Conservation (phyloP, 2,797 vertebrate species). For the Bovichtus variegatus region DNA sequence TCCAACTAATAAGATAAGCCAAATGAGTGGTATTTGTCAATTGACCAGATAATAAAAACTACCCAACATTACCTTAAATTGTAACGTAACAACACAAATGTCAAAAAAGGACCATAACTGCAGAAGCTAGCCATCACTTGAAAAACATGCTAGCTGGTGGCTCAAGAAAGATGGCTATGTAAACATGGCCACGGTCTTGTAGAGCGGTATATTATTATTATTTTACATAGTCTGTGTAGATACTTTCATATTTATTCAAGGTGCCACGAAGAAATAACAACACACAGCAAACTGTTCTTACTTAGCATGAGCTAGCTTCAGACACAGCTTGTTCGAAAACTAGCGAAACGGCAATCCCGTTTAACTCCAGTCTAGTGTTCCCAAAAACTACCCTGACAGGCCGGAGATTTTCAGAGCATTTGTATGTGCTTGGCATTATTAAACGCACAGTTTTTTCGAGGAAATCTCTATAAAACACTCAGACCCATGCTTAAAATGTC, state of each 20-base stretch:
- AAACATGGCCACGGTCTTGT: conserved; percentile 57
- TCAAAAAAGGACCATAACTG: not conserved
- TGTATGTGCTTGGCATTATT: not conserved
- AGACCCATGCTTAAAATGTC: conserved; percentile 22
- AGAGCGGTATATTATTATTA: not conserved
- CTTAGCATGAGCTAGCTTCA: conserved; percentile 45
- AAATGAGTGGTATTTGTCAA: accelerated
- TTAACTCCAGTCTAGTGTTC: conserved; percentile 54
- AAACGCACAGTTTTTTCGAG: not conserved
- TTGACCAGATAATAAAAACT: accelerated
- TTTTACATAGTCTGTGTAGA: accelerated
- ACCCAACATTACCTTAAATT: accelerated
- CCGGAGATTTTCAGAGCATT: not conserved
- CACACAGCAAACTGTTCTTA: not conserved
- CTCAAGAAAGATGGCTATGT: conserved; percentile 64
- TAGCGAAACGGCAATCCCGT: conserved; percentile 47
- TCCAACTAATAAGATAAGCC: not conserved
- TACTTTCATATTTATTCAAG: not conserved
- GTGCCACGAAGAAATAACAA: not conserved
- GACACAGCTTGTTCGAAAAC: conserved; percentile 52
- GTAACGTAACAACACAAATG: not conserved
- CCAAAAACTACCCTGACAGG: conserved; percentile 54
- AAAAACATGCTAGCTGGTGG: conserved; percentile 45
- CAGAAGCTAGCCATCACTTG: conserved; percentile 8
- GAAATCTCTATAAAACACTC: not conserved